phyloP scores from a whole-genome alignment of 2,113 vertebrate species.

The Daboia siamensis region DNA sequence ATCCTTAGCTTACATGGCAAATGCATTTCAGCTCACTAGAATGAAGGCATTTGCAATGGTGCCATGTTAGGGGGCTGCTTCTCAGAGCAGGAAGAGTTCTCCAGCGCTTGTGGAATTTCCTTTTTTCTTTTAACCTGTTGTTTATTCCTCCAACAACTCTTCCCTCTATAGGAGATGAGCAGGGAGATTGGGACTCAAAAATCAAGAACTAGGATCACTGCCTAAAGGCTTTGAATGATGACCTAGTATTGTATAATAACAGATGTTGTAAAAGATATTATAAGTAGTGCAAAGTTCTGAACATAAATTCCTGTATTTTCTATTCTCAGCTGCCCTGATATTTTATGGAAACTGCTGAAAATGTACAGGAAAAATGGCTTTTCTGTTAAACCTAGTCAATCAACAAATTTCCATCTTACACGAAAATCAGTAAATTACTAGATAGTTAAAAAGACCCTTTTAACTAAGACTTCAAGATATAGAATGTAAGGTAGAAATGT shows the following conservation, averaged over 20 bases:
- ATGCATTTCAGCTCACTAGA: background rate
- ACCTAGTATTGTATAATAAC: background rate
- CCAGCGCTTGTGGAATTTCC: background rate
- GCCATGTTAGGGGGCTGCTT: background rate
- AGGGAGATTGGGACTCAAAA: background rate
- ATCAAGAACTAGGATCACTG: background rate
- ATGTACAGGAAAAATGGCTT: background rate
- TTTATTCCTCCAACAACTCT: background rate
- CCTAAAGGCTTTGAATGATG: background rate
- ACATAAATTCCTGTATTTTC: background rate
- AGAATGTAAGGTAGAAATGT: background rate
- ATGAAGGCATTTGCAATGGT: background rate
- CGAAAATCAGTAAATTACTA: background rate
- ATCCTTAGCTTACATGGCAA: background rate
- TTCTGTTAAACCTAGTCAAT: background rate
- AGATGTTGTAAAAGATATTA: background rate
- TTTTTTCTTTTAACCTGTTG: background rate
- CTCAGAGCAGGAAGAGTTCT: background rate
- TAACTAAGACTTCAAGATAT: background rate
- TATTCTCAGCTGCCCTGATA: background rate
- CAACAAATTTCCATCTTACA: background rate
- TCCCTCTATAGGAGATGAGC: background rate
- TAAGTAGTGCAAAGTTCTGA: background rate
- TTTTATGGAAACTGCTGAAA: background rate
- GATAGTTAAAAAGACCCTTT: background rate